phyloP scores from a whole-genome alignment of 2,797 vertebrate genomes.

The Brachymystax lenok region DNA sequence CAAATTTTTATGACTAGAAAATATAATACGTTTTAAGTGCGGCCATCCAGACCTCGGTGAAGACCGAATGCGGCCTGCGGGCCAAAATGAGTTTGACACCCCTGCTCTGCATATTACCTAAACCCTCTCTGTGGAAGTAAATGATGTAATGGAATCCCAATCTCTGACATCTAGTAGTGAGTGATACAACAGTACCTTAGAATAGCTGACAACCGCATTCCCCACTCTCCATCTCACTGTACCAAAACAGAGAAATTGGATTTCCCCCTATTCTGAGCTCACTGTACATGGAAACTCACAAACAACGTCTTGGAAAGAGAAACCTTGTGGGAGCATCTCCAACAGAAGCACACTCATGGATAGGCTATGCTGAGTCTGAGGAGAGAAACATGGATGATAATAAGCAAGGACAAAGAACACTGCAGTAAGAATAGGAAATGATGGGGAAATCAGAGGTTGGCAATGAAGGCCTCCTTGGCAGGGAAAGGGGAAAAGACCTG shows the following conservation, averaged over 20 bases:
- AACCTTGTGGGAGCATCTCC: conserved; percentile 88
- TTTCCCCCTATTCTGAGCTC: conserved; percentile 10
- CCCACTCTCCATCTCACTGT: conserved; percentile 3
- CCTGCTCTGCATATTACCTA: background rate
- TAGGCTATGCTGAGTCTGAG: conserved; percentile 41
- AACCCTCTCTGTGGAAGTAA: background rate
- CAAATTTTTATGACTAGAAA: too few species aligned
- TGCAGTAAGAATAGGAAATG: background rate
- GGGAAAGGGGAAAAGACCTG: conserved; percentile 2
- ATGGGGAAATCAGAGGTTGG: conserved; percentile 9
- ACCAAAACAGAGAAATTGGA: conserved; percentile 3
- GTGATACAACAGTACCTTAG: background rate
- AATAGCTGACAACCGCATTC: background rate
- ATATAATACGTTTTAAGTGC: too few species aligned
- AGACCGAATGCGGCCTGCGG: too few species aligned
- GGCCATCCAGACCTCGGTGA: too few species aligned
- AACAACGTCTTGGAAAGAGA: background rate
- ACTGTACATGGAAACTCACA: background rate
- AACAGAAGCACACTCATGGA: conserved; percentile 84
- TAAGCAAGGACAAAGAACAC: background rate
- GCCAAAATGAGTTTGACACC: too few species aligned
- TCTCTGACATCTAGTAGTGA: background rate
- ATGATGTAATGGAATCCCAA: background rate
- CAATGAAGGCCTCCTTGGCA: conserved; percentile 25
- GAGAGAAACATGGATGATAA: background rate